Evolutionary conservation across 2,113 vertebrate species (phyloP).

Genomic region (Mormyrus lacerda): DNA sequence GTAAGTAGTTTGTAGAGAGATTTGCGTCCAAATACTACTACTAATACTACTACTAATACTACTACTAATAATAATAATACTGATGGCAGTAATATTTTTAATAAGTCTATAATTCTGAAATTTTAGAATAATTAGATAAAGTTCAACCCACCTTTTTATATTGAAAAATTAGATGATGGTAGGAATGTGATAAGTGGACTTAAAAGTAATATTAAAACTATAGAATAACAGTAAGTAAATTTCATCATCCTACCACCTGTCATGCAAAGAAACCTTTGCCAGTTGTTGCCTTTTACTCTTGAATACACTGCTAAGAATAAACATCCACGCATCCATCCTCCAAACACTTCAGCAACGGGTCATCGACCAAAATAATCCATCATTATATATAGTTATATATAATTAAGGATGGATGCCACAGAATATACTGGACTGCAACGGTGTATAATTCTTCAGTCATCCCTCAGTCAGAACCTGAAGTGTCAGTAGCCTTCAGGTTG

Average conservation of each 20-base stretch:
- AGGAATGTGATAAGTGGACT: not conserved
- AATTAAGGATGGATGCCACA: not conserved
- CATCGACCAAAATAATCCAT: not conserved
- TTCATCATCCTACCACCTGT: not conserved
- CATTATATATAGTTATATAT: too few species aligned
- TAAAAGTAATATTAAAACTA: not conserved
- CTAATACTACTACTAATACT: too few species aligned
- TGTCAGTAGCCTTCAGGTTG: not conserved
- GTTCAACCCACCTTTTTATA: not conserved
- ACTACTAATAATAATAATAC: not conserved
- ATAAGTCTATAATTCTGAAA: not conserved
- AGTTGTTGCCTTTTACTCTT: not conserved
- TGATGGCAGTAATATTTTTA: not conserved
- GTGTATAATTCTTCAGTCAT: not conserved
- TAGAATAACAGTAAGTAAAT: not conserved
- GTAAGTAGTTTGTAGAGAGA: not conserved
- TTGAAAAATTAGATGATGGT: not conserved
- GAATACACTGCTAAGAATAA: not conserved
- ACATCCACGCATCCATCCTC: not conserved
- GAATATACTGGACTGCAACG: not conserved
- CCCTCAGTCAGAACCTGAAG: not conserved
- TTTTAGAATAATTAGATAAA: not conserved
- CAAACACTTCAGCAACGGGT: not conserved
- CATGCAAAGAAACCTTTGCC: not conserved
- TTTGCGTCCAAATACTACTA: not conserved